A percentile compares a stretch with the other conserved stretches of the same genome.
These are phyloP conservation scores for Eupithecia centaureata DNA, from an alignment of 2,888 invertebrate genomes.

Conservation along the genomic window DNA sequence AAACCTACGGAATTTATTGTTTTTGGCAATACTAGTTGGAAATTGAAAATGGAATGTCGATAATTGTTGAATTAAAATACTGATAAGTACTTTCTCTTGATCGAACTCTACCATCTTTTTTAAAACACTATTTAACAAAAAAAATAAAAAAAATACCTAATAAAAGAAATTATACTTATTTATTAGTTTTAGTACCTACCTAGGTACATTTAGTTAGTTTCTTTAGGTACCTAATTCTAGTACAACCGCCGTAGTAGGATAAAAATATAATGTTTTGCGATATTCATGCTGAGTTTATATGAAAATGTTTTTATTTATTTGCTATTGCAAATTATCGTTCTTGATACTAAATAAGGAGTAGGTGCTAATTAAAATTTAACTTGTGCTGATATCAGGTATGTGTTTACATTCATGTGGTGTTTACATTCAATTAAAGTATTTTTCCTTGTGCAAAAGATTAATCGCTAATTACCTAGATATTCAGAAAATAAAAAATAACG, in stretches of 20 bases:
- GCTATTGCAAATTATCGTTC: slow-evolving; percentile 13
- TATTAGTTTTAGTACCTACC: too few species aligned
- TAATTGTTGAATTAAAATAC: background rate
- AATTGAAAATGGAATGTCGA: background rate
- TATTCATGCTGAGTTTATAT: background rate
- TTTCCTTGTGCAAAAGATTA: slow-evolving; percentile 40
- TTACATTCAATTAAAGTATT: slow-evolving; percentile 37
- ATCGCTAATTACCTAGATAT: slow-evolving; percentile 25
- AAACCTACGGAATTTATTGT: background rate
- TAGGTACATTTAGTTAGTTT: too few species aligned
- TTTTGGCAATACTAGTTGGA: background rate
- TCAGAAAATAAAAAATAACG: slow-evolving; percentile 17
- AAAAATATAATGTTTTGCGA: background rate
- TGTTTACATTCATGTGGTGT: slow-evolving; percentile 21
- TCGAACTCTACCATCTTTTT: too few species aligned
- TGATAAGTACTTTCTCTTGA: background rate
- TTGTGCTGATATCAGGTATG: slow-evolving; percentile 25
- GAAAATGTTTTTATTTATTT: background rate
- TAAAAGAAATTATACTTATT: too few species aligned
- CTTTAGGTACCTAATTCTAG: background rate
- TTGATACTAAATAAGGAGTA: slow-evolving; percentile 17
- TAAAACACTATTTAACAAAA: too few species aligned
- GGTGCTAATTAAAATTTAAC: slow-evolving; percentile 18
- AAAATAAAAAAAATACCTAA: too few species aligned
- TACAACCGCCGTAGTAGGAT: background rate